These are phyloP conservation scores for Lamellibrachia luymesi DNA, from an alignment of 1,140 invertebrate genomes.

Conservation along the genomic window DNA sequence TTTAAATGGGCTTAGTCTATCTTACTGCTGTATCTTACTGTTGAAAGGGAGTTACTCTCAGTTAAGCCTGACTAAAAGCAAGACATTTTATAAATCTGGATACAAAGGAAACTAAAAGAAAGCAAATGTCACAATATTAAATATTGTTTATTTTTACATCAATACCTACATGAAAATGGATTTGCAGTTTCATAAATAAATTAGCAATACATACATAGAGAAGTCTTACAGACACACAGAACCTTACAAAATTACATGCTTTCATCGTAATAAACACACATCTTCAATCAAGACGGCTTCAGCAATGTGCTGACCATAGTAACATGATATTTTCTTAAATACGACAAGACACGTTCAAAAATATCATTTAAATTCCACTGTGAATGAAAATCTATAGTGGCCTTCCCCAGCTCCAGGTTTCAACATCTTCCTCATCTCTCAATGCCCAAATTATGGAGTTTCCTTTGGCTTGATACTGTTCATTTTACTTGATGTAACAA, in stretches of 20 bases:
- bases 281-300: too few species aligned
- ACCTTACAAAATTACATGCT: background rate
- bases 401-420: background rate
- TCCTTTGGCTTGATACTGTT: background rate
- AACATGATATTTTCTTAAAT: background rate
- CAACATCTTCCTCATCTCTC: background rate
- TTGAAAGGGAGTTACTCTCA: too few species aligned
- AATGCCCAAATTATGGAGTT: background rate
- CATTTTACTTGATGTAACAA: background rate
- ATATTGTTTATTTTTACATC: constrained; percentile 6
- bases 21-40: too few species aligned
- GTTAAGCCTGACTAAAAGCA: too few species aligned
- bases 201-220: background rate
- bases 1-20: too few species aligned
- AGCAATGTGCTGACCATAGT: background rate
- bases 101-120: background rate
- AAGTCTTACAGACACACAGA: background rate
- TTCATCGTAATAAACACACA: background rate
- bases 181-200: background rate
- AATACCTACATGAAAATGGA: background rate
- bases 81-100: background rate
- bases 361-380: background rate
- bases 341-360: background rate
- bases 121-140: background rate
- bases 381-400: background rate